phyloP scores from a whole-genome alignment of 1,140 invertebrate species.

The Conus betulinus region DNA sequence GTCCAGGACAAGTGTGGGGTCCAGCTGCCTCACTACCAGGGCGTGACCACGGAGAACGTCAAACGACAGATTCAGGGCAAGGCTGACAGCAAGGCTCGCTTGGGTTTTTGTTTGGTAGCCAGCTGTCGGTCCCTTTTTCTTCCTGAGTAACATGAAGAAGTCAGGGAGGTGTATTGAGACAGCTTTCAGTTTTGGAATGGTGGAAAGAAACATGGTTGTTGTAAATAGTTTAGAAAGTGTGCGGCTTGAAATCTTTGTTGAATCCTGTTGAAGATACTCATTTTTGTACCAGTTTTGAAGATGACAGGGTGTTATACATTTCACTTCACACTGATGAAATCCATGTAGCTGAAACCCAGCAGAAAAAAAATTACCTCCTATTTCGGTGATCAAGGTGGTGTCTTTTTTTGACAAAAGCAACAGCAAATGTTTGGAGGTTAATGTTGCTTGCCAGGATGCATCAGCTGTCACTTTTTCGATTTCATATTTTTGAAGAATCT shows the following conservation, averaged over 20 bases:
- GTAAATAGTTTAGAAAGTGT: background rate
- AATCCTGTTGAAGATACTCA: background rate
- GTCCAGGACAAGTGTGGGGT: constrained; percentile 66
- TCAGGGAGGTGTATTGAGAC: background rate
- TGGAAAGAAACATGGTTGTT: background rate
- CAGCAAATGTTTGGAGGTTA: too few species aligned
- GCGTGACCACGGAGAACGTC: constrained; percentile 67
- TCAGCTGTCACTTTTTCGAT: too few species aligned
- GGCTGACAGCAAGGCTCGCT: constrained; percentile 63
- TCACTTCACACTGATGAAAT: too few species aligned
- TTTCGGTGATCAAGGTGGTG: too few species aligned
- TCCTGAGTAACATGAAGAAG: background rate
- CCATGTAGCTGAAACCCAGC: too few species aligned
- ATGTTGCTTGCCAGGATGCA: too few species aligned
- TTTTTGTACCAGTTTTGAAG: background rate
- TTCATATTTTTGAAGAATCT: background rate
- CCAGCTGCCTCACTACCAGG: constrained; percentile 71
- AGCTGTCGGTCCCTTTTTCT: background rate
- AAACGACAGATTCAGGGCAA: constrained; percentile 68
- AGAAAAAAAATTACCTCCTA: too few species aligned
- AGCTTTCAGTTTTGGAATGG: too few species aligned
- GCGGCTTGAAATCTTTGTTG: background rate
- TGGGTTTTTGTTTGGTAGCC: constrained; percentile 74
- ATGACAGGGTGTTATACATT: background rate
- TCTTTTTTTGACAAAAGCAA: too few species aligned